These are phyloP conservation scores for Eretmodus cyanostictus DNA, from an alignment of 2,113 vertebrate genomes.

Conservation along the genomic window DNA sequence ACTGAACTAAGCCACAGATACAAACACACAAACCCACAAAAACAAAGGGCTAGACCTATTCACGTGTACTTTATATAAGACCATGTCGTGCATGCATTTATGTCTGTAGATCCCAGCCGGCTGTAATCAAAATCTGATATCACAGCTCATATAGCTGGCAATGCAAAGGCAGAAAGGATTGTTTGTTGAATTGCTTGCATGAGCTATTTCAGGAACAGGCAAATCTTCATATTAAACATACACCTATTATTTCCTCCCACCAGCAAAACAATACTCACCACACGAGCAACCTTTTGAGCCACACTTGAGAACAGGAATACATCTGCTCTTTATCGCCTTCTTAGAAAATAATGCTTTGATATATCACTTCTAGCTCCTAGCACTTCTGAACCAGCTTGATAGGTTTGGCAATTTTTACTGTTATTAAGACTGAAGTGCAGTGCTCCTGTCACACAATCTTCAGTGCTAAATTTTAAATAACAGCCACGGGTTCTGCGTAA, in stretches of 20 bases:
- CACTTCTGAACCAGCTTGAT: neutral
- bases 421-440: neutral
- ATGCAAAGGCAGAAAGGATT: neutral
- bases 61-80: neutral
- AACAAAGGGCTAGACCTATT: neutral
- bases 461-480: neutral
- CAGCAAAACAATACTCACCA: constrained; percentile 17
- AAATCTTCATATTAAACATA: neutral
- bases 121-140: neutral
- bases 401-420: neutral
- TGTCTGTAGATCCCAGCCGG: neutral
- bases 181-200: neutral
- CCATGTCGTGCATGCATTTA: neutral
- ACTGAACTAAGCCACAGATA: neutral
- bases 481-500: constrained; percentile 1
- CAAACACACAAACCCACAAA: neutral
- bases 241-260: constrained; percentile 13
- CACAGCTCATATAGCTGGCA: neutral
- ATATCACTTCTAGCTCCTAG: neutral
- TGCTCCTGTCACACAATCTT: neutral
- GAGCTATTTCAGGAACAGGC: neutral
- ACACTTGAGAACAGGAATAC: neutral
- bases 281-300: neutral
- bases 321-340: neutral
- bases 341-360: neutral